A percentile compares a stretch with the other conserved stretches of the same genome.
phyloP scores from a whole-genome alignment of 2,888 invertebrate genomes.

The Drosophila pseudotakahashii region DNA sequence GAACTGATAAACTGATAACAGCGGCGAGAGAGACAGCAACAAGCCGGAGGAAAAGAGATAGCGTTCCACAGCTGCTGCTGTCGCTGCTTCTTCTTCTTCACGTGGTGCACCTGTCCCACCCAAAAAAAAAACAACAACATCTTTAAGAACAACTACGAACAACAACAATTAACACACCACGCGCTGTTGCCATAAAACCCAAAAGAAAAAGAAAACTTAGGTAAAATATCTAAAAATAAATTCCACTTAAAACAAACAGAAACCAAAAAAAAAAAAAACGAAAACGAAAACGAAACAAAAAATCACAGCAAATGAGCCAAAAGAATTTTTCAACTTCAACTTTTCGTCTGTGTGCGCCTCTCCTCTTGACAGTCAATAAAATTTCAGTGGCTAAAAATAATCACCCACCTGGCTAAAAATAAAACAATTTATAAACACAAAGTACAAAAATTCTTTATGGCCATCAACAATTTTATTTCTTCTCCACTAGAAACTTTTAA shows the following conservation, averaged over 20 bases:
- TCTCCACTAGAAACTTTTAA: slow-evolving; percentile 54
- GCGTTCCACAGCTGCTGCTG: slow-evolving; percentile 35
- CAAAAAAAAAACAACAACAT: slow-evolving; percentile 14
- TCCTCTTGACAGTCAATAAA: slow-evolving; percentile 37
- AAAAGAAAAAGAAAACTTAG: slow-evolving; percentile 76
- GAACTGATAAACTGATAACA: slow-evolving; percentile 52
- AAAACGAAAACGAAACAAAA: slow-evolving; percentile 23
- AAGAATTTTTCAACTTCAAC: slow-evolving; percentile 49
- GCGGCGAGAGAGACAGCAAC: slow-evolving; percentile 43
- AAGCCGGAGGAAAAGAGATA: slow-evolving; percentile 36
- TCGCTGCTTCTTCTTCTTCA: slow-evolving; percentile 31
- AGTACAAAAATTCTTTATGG: slow-evolving; percentile 36
- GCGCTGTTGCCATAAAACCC: slow-evolving; percentile 55
- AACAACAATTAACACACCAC: slow-evolving; percentile 39
- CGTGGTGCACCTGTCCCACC: slow-evolving; percentile 53
- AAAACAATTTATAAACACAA: slow-evolving; percentile 37
- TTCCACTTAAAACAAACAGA: slow-evolving; percentile 60
- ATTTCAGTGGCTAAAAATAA: slow-evolving; percentile 52
- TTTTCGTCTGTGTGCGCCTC: slow-evolving; percentile 27
- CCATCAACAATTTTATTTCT: slow-evolving; percentile 35
- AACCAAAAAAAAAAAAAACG: slow-evolving; percentile 18
- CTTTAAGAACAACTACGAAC: slow-evolving; percentile 46
- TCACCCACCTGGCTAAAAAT: slow-evolving; percentile 35
- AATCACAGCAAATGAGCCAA: slow-evolving; percentile 39
- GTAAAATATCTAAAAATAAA: slow-evolving; percentile 82